A percentile compares a stretch with the other conserved stretches of the same genome.
Conservation (phyloP, 2,113 vertebrate genomes). For the Amphiprion percula region DNA sequence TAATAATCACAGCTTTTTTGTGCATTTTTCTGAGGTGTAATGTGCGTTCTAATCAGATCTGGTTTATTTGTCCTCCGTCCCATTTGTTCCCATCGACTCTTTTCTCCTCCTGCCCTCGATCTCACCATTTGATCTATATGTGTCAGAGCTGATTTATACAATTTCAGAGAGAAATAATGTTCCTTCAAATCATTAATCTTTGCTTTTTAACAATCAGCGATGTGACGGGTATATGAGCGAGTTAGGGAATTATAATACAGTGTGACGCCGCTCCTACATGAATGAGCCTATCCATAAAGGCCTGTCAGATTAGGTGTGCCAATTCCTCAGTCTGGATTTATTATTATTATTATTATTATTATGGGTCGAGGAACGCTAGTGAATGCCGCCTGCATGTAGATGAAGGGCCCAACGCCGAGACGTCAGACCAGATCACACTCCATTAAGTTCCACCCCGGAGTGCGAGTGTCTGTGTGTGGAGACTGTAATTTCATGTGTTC, state of each 20-base stretch:
- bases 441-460: conserved; percentile 66
- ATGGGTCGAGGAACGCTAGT: conserved; percentile 47
- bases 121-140: conserved; percentile 53
- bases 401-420: conserved; percentile 59
- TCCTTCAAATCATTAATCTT: conserved; percentile 67
- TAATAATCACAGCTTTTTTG: conserved; percentile 8
- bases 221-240: conserved; percentile 47
- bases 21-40: conserved; percentile 14
- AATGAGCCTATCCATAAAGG: conserved; percentile 76
- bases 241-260: conserved; percentile 54
- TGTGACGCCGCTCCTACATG: conserved; percentile 55
- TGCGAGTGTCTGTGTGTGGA: conserved; percentile 18
- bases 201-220: conserved; percentile 56
- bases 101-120: conserved; percentile 11
- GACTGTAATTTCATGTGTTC: conserved; percentile 34
- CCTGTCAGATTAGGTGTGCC: conserved; percentile 77
- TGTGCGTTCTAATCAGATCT: conserved; percentile 21
- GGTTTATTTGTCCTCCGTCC: conserved; percentile 32
- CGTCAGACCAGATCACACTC: conserved; percentile 75
- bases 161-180: conserved; percentile 54
- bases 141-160: conserved; percentile 68
- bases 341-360: conserved; percentile 68
- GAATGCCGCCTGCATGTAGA: conserved; percentile 73
- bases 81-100: conserved; percentile 19
- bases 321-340: conserved; percentile 75